These are phyloP conservation scores for Chorisops tibialis DNA, from an alignment of 2,888 invertebrate genomes.

Conservation along the genomic window DNA sequence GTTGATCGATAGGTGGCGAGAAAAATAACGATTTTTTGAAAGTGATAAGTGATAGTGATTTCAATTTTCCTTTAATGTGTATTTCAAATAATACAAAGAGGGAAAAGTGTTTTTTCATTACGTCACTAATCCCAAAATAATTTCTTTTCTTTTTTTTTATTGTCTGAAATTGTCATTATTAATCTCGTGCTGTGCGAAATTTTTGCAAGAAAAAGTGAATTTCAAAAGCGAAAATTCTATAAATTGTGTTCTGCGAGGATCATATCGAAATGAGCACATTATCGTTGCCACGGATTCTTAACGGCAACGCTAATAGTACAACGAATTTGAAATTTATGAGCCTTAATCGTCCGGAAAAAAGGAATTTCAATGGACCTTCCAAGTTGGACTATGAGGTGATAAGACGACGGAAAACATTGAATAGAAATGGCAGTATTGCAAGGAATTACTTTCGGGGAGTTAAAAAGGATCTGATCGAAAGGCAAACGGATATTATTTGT, in stretches of 20 bases:
- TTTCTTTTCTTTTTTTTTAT: not conserved
- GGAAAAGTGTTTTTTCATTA: slow-evolving; percentile 9
- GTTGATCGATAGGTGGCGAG: not conserved
- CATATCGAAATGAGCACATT: slow-evolving; percentile 34
- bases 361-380: slow-evolving; percentile 10
- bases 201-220: not conserved
- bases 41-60: slow-evolving; percentile 16
- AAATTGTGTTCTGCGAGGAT: no score
- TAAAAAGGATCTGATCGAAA: slow-evolving; percentile 70
- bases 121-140: slow-evolving; percentile 22
- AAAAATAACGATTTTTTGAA: not conserved
- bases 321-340: slow-evolving; percentile 42
- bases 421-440: slow-evolving; percentile 56
- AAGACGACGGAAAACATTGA: slow-evolving; percentile 36
- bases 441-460: slow-evolving; percentile 72
- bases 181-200: no score
- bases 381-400: slow-evolving; percentile 32
- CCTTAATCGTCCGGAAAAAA: slow-evolving; percentile 37
- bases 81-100: not conserved
- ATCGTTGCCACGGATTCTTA: slow-evolving; percentile 35
- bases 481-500: slow-evolving; percentile 69
- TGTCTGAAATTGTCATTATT: slow-evolving; percentile 18
- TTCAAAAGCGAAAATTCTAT: no score
- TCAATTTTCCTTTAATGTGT: not conserved
- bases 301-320: slow-evolving; percentile 30